A percentile compares a stretch with the other conserved stretches of the same genome.
phyloP scores from a whole-genome alignment of 2,797 vertebrate species.

The Helarctos malayanus region DNA sequence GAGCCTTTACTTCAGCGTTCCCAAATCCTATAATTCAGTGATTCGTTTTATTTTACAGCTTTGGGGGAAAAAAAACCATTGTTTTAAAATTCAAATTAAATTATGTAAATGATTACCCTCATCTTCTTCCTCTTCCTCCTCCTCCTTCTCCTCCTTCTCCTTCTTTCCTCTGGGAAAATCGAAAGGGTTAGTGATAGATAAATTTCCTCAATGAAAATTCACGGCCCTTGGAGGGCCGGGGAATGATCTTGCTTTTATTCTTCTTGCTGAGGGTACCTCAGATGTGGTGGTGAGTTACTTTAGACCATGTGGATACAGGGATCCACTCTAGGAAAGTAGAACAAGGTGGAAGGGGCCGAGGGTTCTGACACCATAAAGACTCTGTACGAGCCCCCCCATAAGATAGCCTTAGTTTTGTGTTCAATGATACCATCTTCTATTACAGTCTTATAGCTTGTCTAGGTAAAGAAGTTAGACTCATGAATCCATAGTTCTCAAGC shows the following conservation, averaged over 20 bases:
- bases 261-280: background rate
- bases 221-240: background rate
- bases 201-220: constrained; percentile 8
- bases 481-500: background rate
- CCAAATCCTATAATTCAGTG: background rate
- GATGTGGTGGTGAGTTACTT: background rate
- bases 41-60: background rate
- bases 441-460: background rate
- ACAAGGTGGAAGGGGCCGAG: background rate
- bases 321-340: background rate
- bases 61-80: background rate
- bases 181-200: background rate
- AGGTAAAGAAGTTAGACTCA: constrained; percentile 30
- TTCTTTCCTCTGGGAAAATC: background rate
- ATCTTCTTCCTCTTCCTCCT: background rate
- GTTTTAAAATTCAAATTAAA: constrained; percentile 49
- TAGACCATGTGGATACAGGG: background rate
- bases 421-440: background rate
- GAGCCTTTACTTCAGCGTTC: background rate
- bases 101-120: background rate
- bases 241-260: background rate
- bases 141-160: background rate
- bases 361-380: background rate
- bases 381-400: background rate
- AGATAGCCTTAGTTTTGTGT: background rate